Base-by-base conservation (phyloP, 1,140 invertebrate genomes). In the Temnothorax nylanderi region DNA sequence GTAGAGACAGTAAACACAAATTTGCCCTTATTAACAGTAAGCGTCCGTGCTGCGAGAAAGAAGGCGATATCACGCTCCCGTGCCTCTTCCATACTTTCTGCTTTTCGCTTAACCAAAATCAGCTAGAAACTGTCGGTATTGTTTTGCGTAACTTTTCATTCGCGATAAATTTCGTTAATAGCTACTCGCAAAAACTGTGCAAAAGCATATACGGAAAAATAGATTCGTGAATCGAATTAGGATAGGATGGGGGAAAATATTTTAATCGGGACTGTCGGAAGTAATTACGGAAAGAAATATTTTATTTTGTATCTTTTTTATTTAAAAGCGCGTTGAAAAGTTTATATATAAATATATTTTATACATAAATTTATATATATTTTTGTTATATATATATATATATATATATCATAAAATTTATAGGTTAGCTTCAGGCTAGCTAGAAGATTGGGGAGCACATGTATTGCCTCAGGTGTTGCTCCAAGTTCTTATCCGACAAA, bases 1-100 rank as follows among this genome's bases (percentile, higher is more conserved):
- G 26, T 74, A 41, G 47, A 18, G 72, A 32, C 71, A 85, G 47
- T 85, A 85, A 85, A 78, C 75, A 74, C 67, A 84, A 74, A 84
- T 84, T 84, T 84, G 54, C 32, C 4, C 8, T 41, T 84, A 84
- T 84, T 74, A 84, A 60, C 54, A 62, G 69, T 11, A n/a, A 80
- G 51, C n/a, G 21, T 18, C 18, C 51, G 18, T 74, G 26, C 37
- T 26, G 16, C n/a, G 67, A 74, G 54, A 60, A 84, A 49, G 69
- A 26, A 69, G 41, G 8, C 26, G 37, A 47, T 84, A 74, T 54
- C 69, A 37, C 49, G 65, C 34, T 81, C n/a, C 3, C 37, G 41
- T 13, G 41, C 80, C 72, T 62, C 41, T 18, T 60, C 54, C 54
- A 62, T 74, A 74, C 10, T 44, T 81, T 84, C 54, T 49, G 18